phyloP scores from a whole-genome alignment of 2,113 vertebrate species.

The Rhineura floridana region DNA sequence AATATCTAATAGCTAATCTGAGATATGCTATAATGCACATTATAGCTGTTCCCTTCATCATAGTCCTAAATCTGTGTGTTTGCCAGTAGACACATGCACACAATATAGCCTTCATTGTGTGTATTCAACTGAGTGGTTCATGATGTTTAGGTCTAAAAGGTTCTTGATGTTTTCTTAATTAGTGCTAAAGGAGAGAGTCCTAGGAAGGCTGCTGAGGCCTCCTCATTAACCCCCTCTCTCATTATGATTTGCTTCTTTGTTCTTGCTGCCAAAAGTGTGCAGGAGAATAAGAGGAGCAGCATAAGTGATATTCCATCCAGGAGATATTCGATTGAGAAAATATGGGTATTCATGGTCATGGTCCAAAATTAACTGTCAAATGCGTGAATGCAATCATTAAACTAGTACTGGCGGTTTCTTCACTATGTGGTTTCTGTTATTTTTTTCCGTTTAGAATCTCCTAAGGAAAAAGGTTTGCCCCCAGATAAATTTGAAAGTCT shows the following conservation, averaged over 20 bases:
- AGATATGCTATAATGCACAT: neutral
- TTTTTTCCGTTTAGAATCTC: neutral
- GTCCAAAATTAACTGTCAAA: neutral
- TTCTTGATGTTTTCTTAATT: neutral
- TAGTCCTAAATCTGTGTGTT: neutral
- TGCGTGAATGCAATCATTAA: neutral
- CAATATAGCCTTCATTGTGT: constrained; percentile 3
- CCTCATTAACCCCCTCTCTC: neutral
- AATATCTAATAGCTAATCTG: constrained; percentile 26
- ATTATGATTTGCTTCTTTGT: neutral
- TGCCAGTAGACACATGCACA: neutral
- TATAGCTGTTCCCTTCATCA: constrained; percentile 4
- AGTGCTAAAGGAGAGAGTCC: neutral
- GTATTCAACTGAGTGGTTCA: neutral
- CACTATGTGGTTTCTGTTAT: neutral
- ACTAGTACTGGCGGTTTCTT: neutral
- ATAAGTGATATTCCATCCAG: neutral
- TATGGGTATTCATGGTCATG: neutral
- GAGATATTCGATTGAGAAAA: neutral
- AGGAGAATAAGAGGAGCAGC: neutral
- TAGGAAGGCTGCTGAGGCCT: neutral
- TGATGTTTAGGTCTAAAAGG: constrained; percentile 4
- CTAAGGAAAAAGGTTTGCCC: neutral
- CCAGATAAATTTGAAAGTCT: neutral
- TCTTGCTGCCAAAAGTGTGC: neutral